phyloP scores from a whole-genome alignment of 2,113 vertebrate species.

The Eidolon helvum region DNA sequence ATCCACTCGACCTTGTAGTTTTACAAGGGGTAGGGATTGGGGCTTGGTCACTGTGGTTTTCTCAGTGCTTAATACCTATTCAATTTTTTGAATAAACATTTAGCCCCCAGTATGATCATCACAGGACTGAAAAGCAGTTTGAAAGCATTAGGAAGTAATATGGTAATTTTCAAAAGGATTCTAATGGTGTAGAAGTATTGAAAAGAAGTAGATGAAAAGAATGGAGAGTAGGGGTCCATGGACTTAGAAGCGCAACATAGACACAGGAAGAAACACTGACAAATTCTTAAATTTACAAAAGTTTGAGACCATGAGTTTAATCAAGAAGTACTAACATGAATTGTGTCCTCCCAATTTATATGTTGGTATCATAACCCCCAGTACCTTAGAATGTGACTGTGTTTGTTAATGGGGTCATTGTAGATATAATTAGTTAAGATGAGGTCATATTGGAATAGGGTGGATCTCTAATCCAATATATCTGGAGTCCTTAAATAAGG shows the following conservation, averaged over 20 bases:
- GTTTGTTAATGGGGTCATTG: neutral
- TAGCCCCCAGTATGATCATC: neutral
- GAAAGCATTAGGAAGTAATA: slow-evolving; percentile 11
- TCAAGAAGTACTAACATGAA: neutral
- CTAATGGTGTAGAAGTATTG: neutral
- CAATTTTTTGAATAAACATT: neutral
- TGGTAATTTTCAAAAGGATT: neutral
- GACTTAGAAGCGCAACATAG: neutral
- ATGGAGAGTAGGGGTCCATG: neutral
- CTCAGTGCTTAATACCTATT: neutral
- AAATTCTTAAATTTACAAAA: neutral
- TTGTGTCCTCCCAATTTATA: neutral
- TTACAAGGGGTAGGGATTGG: neutral
- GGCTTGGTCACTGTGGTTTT: neutral
- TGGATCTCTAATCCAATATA: neutral
- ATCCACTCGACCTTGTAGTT: neutral
- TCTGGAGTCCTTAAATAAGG: neutral
- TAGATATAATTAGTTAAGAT: neutral
- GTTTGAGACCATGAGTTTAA: neutral
- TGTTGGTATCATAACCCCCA: neutral
- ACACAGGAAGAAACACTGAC: neutral
- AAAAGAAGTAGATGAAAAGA: neutral
- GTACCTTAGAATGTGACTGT: neutral
- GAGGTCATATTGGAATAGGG: neutral
- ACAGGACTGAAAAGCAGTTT: neutral